Base-by-base conservation (phyloP, 2,797 vertebrate genomes). In the Triplophysa bombifrons region DNA sequence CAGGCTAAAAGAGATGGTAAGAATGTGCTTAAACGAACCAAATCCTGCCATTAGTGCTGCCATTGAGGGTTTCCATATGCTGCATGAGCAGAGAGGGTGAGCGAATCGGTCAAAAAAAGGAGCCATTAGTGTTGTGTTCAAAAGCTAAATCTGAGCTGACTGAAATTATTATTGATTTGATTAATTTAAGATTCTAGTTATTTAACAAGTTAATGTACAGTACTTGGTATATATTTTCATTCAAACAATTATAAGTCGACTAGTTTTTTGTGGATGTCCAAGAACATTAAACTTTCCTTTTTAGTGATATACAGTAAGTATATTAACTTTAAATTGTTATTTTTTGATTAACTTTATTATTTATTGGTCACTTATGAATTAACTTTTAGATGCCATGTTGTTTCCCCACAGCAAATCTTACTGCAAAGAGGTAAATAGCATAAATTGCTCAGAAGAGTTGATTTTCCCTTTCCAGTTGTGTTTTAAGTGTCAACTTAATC, bases 21-120 rank as follows among this genome's bases (percentile, higher is more conserved):
- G 67, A 76, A 60, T 55, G 55, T 69, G 66, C n/a, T 61, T 61
- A 70, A 77, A 69, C 60, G 8, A 70, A 70, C 66, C 58, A 44
- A 70, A 77, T 70, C 75, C n/a, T 61, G 75, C 66, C 55, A 70
- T 77, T 61, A 77, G 44, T 20, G 25, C 68, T 20, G 68, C 41
- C 25, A 51, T n/a, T 70, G 66, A 77, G 55, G 56, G 55, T 44
- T 77, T 77, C 55, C 55, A 69, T 69, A 69, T 77, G 66, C 66
- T 50, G 75, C 66, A 38, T 38, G 22, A 34, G 53, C 65, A 46
- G 56, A 68, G 41, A 58, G 53, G 8, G 41, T 5, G 4, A 14
- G 20, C 27, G 14, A 30, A 68, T 60, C 2, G n/a, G 4, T 19
- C 20, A 63, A 44, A 58, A 71, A 20, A 41, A 60, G 1, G 1